These are phyloP conservation scores for Rhadina sibilatrix DNA, from an alignment of 2,113 vertebrate genomes.

Conservation along the genomic window DNA sequence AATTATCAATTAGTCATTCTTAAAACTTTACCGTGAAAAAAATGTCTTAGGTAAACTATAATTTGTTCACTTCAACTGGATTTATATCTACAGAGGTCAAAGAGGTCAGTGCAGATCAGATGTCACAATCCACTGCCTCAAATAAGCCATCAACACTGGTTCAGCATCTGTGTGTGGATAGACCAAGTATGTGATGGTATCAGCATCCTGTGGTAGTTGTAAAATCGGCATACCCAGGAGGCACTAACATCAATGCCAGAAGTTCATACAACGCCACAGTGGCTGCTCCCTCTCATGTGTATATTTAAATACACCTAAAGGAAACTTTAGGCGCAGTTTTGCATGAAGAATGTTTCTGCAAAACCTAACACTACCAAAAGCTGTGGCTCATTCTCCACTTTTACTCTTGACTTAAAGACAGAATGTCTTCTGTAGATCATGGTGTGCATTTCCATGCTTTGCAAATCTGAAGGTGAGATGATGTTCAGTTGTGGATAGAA, in stretches of 20 bases:
- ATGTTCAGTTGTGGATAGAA: not conserved
- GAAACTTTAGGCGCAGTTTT: not conserved
- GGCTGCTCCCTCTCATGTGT: not conserved
- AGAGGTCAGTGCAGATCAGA: not conserved
- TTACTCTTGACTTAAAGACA: not conserved
- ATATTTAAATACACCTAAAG: not conserved
- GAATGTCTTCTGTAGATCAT: not conserved
- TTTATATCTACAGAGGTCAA: not conserved
- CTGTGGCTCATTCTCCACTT: not conserved
- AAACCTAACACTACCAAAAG: not conserved
- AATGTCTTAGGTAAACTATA: not conserved
- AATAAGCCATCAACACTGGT: not conserved
- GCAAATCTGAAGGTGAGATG: not conserved
- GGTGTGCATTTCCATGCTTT: not conserved
- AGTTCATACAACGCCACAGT: not conserved
- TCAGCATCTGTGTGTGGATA: not conserved
- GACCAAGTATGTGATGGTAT: not conserved
- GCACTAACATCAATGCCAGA: not conserved
- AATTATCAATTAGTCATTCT: not conserved
- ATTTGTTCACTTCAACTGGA: not conserved
- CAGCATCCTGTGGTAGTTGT: not conserved
- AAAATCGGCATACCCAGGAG: not conserved
- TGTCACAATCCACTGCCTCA: not conserved
- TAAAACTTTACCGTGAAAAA: not conserved
- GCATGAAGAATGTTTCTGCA: not conserved